phyloP scores from a whole-genome alignment of 2,888 invertebrate genomes.

The Hydropsyche betteni region DNA sequence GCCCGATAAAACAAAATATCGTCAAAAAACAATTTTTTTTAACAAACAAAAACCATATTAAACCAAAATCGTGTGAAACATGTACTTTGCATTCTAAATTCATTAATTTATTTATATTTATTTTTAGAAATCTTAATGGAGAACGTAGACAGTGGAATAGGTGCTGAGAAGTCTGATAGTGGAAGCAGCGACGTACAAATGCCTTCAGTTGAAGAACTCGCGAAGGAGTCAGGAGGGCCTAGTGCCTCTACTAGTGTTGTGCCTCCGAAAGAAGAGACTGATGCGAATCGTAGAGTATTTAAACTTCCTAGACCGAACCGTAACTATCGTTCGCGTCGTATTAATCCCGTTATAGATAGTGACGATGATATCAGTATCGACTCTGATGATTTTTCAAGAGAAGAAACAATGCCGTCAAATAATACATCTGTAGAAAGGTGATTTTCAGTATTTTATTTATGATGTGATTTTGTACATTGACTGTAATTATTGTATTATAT shows the following conservation, averaged over 20 bases:
- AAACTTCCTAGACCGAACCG: slow-evolving; percentile 11
- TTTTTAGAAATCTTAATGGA: slow-evolving; percentile 52
- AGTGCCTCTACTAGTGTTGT: not conserved
- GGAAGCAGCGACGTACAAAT: slow-evolving; percentile 60
- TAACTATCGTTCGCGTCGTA: slow-evolving; percentile 51
- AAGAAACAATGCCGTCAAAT: slow-evolving; percentile 10
- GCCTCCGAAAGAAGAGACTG: not conserved
- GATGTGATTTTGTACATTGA: not conserved
- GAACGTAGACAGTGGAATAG: slow-evolving; percentile 63
- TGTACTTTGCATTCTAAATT: too few species aligned
- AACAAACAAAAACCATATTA: too few species aligned
- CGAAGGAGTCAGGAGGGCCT: not conserved
- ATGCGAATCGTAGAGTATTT: not conserved
- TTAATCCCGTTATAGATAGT: slow-evolving; percentile 26
- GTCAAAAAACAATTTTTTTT: too few species aligned
- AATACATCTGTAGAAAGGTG: not conserved
- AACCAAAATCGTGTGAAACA: too few species aligned
- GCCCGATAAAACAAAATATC: too few species aligned
- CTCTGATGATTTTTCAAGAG: slow-evolving; percentile 43
- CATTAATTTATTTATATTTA: not conserved
- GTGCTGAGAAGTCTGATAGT: slow-evolving; percentile 64
- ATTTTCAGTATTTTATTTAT: not conserved
- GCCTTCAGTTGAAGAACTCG: slow-evolving; percentile 32
- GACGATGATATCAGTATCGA: slow-evolving; percentile 45
- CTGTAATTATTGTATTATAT: not conserved